Percentiles rank a stretch among this genome's conserved stretches.
Conservation (phyloP, 2,888 invertebrate species). For the Torymus tubicola region DNA sequence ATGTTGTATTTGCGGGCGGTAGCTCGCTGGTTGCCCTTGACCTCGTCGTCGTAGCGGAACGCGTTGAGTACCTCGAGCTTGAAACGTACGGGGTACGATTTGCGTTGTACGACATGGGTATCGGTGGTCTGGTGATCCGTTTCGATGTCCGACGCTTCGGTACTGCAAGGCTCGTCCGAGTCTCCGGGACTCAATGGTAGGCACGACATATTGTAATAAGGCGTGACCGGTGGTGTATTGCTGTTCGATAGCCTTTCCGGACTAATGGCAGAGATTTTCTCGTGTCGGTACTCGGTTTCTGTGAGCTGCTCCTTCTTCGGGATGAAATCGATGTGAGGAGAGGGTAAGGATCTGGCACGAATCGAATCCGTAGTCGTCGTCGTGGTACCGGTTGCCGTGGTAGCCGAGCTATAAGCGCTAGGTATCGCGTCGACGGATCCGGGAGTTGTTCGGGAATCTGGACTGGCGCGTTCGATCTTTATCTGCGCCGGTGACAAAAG, state of each 20-base stretch:
- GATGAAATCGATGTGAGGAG: too few relatives aligned
- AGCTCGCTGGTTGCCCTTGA: slow-evolving; percentile 77
- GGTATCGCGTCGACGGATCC: slow-evolving; percentile 69
- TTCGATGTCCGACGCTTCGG: slow-evolving; percentile 69
- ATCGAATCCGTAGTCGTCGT: slow-evolving; percentile 52
- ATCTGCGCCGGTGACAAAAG: slow-evolving; percentile 68
- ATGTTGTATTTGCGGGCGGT: slow-evolving; percentile 78
- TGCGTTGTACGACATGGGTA: slow-evolving; percentile 63
- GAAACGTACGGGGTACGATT: slow-evolving; percentile 77
- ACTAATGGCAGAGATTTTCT: slow-evolving; percentile 54
- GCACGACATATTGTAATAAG: background rate
- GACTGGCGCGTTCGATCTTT: slow-evolving; percentile 71
- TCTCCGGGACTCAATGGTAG: slow-evolving; percentile 68
- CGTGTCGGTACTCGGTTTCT: slow-evolving; percentile 14
- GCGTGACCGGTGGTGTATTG: too few relatives aligned
- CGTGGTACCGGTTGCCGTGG: slow-evolving; percentile 54
- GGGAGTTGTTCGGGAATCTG: slow-evolving; percentile 72
- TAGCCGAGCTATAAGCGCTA: too few relatives aligned
- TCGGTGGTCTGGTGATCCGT: slow-evolving; percentile 60
- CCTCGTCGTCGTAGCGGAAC: slow-evolving; percentile 75
- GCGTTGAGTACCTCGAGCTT: slow-evolving; percentile 77
- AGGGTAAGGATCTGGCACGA: too few relatives aligned
- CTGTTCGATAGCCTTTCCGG: too few relatives aligned
- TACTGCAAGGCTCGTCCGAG: background rate
- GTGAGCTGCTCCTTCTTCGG: too few relatives aligned